Percentiles rank a stretch among this genome's conserved stretches.
These are phyloP conservation scores for Drosophila subpulchrella DNA, from an alignment of 1,140 invertebrate species.

Conservation along the genomic window DNA sequence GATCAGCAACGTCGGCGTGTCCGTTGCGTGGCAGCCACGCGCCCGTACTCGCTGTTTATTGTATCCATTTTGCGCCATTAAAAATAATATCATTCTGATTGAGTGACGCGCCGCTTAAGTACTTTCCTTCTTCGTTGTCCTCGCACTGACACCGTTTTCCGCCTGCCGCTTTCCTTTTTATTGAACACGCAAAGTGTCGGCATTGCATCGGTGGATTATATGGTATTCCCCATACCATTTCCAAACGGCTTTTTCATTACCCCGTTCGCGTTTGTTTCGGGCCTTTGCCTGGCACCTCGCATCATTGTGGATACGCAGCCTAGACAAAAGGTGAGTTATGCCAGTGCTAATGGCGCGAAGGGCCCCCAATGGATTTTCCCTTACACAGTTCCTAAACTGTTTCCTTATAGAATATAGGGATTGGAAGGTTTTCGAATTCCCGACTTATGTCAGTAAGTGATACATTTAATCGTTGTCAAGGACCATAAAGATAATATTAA, in stretches of 20 bases:
- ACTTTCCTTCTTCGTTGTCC: slow-evolving; percentile 72
- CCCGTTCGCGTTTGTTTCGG: slow-evolving; percentile 33
- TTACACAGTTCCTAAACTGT: neutral
- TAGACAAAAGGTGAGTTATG: slow-evolving; percentile 23
- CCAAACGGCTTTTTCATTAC: slow-evolving; percentile 32
- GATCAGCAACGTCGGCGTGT: slow-evolving; percentile 29
- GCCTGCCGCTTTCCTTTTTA: slow-evolving; percentile 46
- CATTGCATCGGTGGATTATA: slow-evolving; percentile 20
- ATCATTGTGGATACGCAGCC: slow-evolving; percentile 48
- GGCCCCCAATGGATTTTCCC: neutral
- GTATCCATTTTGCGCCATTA: slow-evolving; percentile 76
- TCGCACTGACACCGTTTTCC: slow-evolving; percentile 78
- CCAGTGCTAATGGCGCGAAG: slow-evolving; percentile 9
- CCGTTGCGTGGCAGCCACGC: slow-evolving; percentile 60
- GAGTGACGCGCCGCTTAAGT: slow-evolving; percentile 81
- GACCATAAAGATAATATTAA: too few relatives aligned
- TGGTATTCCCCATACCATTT: slow-evolving; percentile 3
- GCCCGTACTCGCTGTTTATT: slow-evolving; percentile 68
- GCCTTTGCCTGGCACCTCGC: slow-evolving; percentile 22
- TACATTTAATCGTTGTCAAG: too few relatives aligned
- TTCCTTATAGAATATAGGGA: too few relatives aligned
- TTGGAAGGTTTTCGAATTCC: too few relatives aligned
- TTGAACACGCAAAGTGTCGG: slow-evolving; percentile 78
- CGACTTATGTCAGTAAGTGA: too few relatives aligned
- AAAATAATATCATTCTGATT: slow-evolving; percentile 83